Evolutionary conservation across 37 sponge, comb jelly and placozoan genomes (phyloP), one percentile per base, ranked within the genome.

Genomic region (Crambe crambe): DNA sequence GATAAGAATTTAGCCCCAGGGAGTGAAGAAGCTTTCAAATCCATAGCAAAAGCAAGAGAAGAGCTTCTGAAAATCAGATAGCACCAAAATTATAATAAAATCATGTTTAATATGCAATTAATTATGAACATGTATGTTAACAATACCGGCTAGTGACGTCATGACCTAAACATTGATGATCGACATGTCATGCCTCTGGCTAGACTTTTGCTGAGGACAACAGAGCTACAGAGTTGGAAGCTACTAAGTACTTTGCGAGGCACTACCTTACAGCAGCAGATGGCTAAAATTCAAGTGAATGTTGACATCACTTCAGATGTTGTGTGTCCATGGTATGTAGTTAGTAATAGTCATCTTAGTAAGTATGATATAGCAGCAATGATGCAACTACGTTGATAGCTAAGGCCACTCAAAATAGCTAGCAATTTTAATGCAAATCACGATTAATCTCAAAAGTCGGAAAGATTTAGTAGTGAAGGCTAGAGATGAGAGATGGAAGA

Each of bases 1-100:
- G 96, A 95, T 74, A 98, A 95, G 74, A 93, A 93, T 71, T 42
- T 72, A 26, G 94, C 93, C 12, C 98, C 98, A 32, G 98, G 96
- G 0, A 90, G 94, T 78, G 94, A 88, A 2, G 98, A 98, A 38
- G 98, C 98, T 8, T 98, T 98, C 77, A 98, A 95, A 72, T 31
- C 58, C 2, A 56, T 98, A 4, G 78, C 78, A 22, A 66, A 62
- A 56, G 97, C 97, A 18, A 90, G 79, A 61, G 94, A 85, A 43
- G 85, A 85, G 4, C 44, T 94, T 4, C 65, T 93, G 27, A 85
- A 37, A 62, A 75, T 38, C 0, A 68, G 43, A 76, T 76, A 75
- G n/a, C 29, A 61, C 63, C 6, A 61, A 9, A 8, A 23, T 23
- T 21, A 61, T 61, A 20, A 61, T 20, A 61, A 29, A 8, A 61